Evolutionary conservation across 2,888 invertebrate genomes (phyloP), one percentile per base, ranked within the genome.

Genomic region (Drosophila buzzatii): DNA sequence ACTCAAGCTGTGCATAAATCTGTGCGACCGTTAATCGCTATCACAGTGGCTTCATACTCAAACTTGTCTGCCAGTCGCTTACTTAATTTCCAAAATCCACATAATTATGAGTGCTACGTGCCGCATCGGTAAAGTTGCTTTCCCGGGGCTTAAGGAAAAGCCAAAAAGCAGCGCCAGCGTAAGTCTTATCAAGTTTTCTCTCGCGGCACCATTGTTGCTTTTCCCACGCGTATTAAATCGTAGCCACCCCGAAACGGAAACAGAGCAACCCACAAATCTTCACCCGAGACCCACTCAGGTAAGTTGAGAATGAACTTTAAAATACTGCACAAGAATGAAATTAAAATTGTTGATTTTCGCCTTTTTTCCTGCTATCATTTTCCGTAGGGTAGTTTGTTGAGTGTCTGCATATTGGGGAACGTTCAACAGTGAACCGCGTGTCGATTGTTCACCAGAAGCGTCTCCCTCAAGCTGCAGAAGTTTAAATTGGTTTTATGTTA

Each of bases 401-500:
- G 68, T 71, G 72, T 65, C 63, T 90, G 89, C 84, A 84, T 84
- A 89, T 84, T 81, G 84, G 73, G 56, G 66, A 66, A 72, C 80
- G 80, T 85, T 88, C 77, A 77, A 56, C 80, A 76, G 82, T 65
- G 59, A 56, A 53, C 47, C 57, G 64, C 49, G 62, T 74, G 79
- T 65, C 79, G 73, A 81, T 78, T 70, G 81, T 70, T 70, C 64
- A 66, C 68, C 42, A 59, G 41, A 49, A 70, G 57, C 76, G 57
- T 59, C 72, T 63, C 60, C 60, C 62, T 65, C 64, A 65, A 68
- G 64, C 69, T 65, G 61, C 62, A 59, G 62, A 85, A 90, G 89
- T 90, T 85, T 90, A 90, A 85, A 85, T 85, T 85, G 90, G 90
- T 85, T 85, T 85, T 85, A 90, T 88, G 85, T 90, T 90, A 82